These are phyloP conservation scores for Thalassarche chlororhynchos DNA, from an alignment of 2,113 vertebrate species.

Conservation along the genomic window DNA sequence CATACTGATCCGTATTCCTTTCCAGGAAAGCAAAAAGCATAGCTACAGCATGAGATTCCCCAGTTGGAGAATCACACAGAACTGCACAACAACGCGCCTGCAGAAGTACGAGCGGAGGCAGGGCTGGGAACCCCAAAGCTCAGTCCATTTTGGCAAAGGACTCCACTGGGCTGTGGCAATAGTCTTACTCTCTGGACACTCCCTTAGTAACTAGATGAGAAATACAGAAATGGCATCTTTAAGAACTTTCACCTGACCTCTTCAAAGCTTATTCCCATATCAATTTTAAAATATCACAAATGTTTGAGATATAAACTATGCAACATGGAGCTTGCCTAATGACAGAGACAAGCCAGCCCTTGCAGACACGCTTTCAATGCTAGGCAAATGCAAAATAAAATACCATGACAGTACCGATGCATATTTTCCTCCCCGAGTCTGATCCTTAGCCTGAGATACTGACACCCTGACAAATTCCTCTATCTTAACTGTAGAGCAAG, in stretches of 20 bases:
- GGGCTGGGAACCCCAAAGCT: not conserved
- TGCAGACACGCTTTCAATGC: not conserved
- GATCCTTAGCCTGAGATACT: not conserved
- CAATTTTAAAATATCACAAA: not conserved
- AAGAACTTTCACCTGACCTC: not conserved
- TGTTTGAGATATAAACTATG: not conserved
- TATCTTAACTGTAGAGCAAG: not conserved
- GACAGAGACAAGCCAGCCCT: not conserved
- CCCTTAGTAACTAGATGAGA: not conserved
- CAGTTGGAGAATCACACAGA: not conserved
- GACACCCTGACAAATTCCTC: not conserved
- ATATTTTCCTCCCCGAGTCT: not conserved
- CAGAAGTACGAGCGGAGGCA: not conserved
- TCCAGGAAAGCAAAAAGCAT: not conserved
- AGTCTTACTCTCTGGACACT: not conserved
- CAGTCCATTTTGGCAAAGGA: not conserved
- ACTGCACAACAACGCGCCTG: accelerated
- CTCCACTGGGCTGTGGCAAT: not conserved
- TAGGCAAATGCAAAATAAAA: not conserved
- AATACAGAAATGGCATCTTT: not conserved
- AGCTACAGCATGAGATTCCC: not conserved
- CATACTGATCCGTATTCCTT: not conserved
- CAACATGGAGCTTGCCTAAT: not conserved
- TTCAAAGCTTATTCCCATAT: not conserved
- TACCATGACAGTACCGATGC: not conserved